Base-by-base conservation (phyloP, 2,113 vertebrate species). In the Aegithalos caudatus region DNA sequence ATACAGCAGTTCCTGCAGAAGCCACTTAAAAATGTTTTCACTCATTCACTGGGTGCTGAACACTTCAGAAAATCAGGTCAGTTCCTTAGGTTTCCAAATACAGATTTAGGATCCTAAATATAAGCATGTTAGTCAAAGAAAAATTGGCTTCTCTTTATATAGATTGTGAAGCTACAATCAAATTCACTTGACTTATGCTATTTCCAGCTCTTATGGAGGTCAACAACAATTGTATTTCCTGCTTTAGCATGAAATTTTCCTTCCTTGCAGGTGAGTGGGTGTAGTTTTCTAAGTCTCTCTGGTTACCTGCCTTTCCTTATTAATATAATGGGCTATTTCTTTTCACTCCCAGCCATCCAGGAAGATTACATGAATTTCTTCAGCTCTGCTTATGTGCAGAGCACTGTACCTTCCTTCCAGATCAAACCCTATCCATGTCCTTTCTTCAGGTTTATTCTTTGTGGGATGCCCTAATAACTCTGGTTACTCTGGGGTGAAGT, bases 1-100 rank as follows among this genome's bases (percentile, higher is more conserved):
- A 86, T 90, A 10, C 69, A 81, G 31, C 76, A 93, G 60, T 74
- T 93, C 48, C n/a, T 65, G 38, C 7, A 57, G 86, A 93, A 94
- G 29, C 37, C 76, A 88, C 69, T 96, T 90, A 8, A 93, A 86
- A 90, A 80, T 60, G 50, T 77, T 96, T 88, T 69, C 56, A 86
- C 37, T 88, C 88, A 84, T 94, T 96, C 82, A 93, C 44, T 67
- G 81, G 22, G 51, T 86, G 72, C 64, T 64, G 69, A 94, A 60
- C 70, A 65, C 89, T 94, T 88, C 77, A 86, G 76, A 93, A 96
- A 95, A 96, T 94, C 88, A 96, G 94, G 88, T 94, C 82, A 92
- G 85, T 93, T 96, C 82, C 82, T 92, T 92, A 73, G 67, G 79
- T 64, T 94, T 91, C 90, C 92, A 94, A 96, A 94, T 96, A 94